These are phyloP conservation scores for Cheiracanthium punctorium DNA, from an alignment of 2,888 invertebrate genomes.

Conservation along the genomic window DNA sequence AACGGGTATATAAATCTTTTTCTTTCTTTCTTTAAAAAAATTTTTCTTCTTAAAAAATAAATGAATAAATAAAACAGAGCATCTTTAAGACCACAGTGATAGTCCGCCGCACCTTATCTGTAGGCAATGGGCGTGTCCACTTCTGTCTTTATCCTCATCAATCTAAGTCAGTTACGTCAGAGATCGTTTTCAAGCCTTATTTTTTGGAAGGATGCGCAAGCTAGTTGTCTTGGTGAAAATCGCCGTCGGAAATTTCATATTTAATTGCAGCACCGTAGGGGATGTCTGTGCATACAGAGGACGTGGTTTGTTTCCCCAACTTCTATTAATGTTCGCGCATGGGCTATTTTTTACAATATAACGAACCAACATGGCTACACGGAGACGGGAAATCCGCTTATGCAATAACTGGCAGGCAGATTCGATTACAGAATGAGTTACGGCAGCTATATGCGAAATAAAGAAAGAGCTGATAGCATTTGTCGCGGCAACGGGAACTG, in stretches of 20 bases:
- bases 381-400: background rate
- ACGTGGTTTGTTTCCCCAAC: background rate
- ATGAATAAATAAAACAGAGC: too few relatives aligned
- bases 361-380: background rate
- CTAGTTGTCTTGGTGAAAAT: background rate
- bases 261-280: background rate
- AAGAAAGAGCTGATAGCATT: too few relatives aligned
- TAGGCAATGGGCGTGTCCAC: background rate
- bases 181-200: background rate
- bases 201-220: background rate
- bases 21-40: too few relatives aligned
- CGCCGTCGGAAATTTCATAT: background rate
- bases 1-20: background rate
- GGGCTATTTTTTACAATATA: background rate
- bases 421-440: background rate
- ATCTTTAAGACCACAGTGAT: background rate
- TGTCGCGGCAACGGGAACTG: too few relatives aligned
- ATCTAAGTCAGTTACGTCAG: slow-evolving; percentile 5
- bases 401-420: background rate
- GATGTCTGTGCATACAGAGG: background rate
- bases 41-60: too few relatives aligned
- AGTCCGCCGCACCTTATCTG: background rate
- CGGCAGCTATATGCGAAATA: too few relatives aligned
- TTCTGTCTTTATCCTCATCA: background rate
- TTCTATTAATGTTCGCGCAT: background rate